Conservation (phyloP, 2,888 invertebrate genomes). For the Dilophus febrilis region DNA sequence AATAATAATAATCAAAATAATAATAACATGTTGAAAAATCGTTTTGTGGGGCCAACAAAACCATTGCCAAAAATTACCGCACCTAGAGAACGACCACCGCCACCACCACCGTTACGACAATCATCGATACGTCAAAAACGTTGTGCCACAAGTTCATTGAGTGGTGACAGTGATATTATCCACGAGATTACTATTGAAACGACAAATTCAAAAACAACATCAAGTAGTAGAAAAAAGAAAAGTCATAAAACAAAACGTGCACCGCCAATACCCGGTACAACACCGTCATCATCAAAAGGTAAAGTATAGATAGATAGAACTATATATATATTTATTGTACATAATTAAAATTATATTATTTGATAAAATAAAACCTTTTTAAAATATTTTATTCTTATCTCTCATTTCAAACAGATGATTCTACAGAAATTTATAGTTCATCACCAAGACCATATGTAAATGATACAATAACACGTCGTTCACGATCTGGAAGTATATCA, state of each 20-base stretch:
- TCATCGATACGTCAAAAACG: constrained; percentile 37
- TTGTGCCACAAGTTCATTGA: constrained; percentile 41
- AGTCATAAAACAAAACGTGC: constrained; percentile 39
- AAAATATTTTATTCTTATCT: too few relatives aligned
- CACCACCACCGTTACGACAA: constrained; percentile 38
- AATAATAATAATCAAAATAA: constrained; percentile 11
- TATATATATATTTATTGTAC: too few relatives aligned
- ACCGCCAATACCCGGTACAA: constrained; percentile 31
- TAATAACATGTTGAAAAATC: constrained; percentile 3
- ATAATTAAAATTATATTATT: too few relatives aligned
- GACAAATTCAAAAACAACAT: constrained; percentile 33
- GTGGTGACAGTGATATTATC: constrained; percentile 42
- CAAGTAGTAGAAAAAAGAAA: constrained; percentile 37
- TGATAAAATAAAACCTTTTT: too few relatives aligned
- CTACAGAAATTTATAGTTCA: too few relatives aligned
- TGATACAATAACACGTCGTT: too few relatives aligned
- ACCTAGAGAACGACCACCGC: constrained; percentile 34
- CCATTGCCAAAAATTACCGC: constrained; percentile 14
- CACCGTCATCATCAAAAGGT: too few relatives aligned
- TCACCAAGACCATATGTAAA: too few relatives aligned
- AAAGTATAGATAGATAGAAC: too few relatives aligned
- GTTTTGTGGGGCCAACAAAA: constrained; percentile 18
- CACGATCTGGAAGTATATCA: background rate
- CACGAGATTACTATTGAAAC: constrained; percentile 31
- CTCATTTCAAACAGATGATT: too few relatives aligned